Conservation (phyloP, 2,888 invertebrate species). For the Andrena hattorfiana region DNA sequence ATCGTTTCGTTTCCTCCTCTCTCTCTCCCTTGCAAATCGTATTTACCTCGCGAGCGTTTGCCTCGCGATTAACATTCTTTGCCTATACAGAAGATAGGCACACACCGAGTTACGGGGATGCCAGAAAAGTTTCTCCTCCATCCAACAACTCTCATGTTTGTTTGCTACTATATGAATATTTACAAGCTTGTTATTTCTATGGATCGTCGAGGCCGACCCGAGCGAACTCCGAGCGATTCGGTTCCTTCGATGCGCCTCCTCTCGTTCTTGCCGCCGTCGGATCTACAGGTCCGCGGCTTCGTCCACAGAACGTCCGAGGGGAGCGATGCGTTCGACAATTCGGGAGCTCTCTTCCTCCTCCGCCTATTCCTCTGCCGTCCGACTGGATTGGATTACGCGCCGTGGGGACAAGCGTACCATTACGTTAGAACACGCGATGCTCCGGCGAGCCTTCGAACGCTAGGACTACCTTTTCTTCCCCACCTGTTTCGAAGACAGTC, state of each 20-base stretch:
- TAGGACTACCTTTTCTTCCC: conserved; percentile 84
- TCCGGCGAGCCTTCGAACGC: conserved; percentile 71
- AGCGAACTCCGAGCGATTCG: conserved; percentile 14
- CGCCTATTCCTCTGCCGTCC: not conserved
- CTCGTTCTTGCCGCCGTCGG: not conserved
- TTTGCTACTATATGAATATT: conserved; percentile 54
- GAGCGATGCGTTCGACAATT: not conserved
- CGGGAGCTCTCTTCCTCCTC: conserved; percentile 17
- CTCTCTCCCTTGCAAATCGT: conserved; percentile 11
- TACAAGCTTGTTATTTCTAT: conserved; percentile 38
- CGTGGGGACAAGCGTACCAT: conserved; percentile 34
- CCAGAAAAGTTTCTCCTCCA: conserved; percentile 34
- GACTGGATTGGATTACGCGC: conserved; percentile 3
- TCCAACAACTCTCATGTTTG: conserved; percentile 20
- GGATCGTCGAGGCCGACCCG: conserved; percentile 19
- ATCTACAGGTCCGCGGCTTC: not conserved
- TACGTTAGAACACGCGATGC: conserved; percentile 50
- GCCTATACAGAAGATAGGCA: conserved; percentile 39
- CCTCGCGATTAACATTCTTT: conserved; percentile 21
- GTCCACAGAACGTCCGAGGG: not conserved
- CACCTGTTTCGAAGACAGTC: conserved; percentile 77
- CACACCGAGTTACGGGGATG: conserved; percentile 23
- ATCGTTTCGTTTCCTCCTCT: conserved; percentile 51
- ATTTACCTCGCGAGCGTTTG: conserved; percentile 10
- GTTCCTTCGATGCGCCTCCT: conserved; percentile 7